Evolutionary conservation across 1,140 invertebrate genomes (phyloP), one percentile per base, ranked within the genome.

Genomic region (Lasioglossum albipes): DNA sequence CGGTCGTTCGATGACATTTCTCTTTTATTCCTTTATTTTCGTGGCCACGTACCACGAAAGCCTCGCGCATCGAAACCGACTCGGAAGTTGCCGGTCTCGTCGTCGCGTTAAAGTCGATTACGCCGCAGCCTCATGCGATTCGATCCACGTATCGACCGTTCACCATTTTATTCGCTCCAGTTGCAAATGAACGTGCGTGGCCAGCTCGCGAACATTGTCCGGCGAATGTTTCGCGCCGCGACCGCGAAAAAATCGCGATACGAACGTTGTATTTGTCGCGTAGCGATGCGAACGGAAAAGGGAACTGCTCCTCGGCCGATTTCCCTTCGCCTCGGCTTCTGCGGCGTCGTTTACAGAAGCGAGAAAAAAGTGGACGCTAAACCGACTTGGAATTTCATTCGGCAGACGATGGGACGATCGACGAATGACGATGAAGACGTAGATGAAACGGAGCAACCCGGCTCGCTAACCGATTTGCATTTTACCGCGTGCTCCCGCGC

Each of bases 1-100:
- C 84, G 80, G 80, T 79, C 86, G 82, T 85, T 81, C 81, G 86
- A 89, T 90, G 86, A 90, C 87, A 84, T 90, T 86, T 89, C 86
- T 88, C 84, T 87, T 87, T 87, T 86, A 83, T 71, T 82, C 82
- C 78, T 79, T 64, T 72, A 65, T 83, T 86, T 85, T 86, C 66
- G 69, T 79, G 67, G 20, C 64, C 57, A 69, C 66, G 41, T 41
- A 59, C 27, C 61, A 83, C 52, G 45, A 85, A 85, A 83, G 52
- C 59, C 57, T 61, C 73, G 27, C 67, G 27, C 41, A 27, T 16
- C 7, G 31, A 22, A 36, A 65, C 61, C 52, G 64, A 59, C 81
- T 80, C 84, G 86, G 86, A 88, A 89, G 79, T 83, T 66, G 27
- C 45, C 79, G 42, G 36, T 36, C 36, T 36, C 36, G 36, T 36